These are phyloP conservation scores for Dilophus febrilis DNA, from an alignment of 2,888 invertebrate species.

Conservation along the genomic window DNA sequence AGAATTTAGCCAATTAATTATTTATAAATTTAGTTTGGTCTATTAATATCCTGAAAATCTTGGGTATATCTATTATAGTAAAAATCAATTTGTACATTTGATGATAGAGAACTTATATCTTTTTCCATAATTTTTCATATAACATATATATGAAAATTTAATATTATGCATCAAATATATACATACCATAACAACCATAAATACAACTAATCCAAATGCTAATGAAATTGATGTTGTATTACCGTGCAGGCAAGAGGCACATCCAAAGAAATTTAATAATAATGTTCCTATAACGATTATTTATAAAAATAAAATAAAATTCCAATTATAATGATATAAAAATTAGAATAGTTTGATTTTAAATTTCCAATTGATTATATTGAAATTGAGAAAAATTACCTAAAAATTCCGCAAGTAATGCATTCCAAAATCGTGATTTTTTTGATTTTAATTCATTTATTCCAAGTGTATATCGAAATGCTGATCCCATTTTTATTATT, in stretches of 20 bases:
- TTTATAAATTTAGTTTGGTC: no score
- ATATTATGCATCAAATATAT: no score
- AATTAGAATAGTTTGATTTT: no score
- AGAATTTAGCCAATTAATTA: no score
- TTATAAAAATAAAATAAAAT: no score
- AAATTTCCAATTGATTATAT: conserved; percentile 1
- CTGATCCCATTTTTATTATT: no score
- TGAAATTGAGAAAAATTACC: conserved; percentile 30
- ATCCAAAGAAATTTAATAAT: conserved; percentile 77
- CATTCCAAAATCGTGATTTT: conserved; percentile 55
- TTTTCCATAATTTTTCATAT: no score
- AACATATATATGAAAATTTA: no score
- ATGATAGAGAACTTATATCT: no score
- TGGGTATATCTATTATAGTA: no score
- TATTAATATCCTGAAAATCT: no score
- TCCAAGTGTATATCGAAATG: conserved; percentile 45
- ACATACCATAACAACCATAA: conserved; percentile 59
- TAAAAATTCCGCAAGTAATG: conserved; percentile 71
- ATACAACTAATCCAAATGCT: conserved; percentile 74
- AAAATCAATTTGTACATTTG: no score
- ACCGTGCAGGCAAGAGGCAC: conserved; percentile 53
- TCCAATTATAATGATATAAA: not conserved
- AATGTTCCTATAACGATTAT: conserved; percentile 53
- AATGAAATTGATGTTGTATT: conserved; percentile 50
- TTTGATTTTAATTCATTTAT: conserved; percentile 53